These are phyloP conservation scores for Holocentrus rufus DNA, from an alignment of 2,797 vertebrate species.

Conservation along the genomic window DNA sequence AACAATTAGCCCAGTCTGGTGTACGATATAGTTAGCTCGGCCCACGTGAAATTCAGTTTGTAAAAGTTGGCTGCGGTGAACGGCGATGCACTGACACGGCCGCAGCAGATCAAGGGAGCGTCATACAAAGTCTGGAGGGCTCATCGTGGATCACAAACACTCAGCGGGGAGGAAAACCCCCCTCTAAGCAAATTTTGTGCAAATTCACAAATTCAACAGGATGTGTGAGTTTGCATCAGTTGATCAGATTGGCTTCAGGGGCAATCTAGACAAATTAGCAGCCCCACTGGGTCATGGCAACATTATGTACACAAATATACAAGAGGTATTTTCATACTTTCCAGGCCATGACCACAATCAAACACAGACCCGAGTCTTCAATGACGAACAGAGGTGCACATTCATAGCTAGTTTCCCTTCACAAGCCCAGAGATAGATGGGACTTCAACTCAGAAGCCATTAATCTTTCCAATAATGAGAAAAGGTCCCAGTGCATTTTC, in stretches of 20 bases:
- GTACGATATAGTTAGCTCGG: conserved; percentile 1
- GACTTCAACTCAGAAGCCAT: conserved; percentile 54
- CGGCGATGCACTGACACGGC: conserved; percentile 5
- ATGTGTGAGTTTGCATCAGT: conserved; percentile 45
- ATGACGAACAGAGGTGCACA: background rate
- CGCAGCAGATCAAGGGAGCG: background rate
- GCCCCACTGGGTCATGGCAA: conserved; percentile 7
- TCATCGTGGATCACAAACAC: conserved; percentile 24
- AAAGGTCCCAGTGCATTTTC: conserved; percentile 67
- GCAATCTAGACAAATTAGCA: conserved; percentile 32
- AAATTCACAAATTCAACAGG: conserved; percentile 37
- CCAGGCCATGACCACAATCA: conserved; percentile 24
- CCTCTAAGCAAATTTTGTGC: conserved; percentile 36
- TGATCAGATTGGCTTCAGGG: conserved; percentile 13
- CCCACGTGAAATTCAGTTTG: conserved; percentile 2
- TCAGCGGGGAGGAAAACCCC: conserved; percentile 8
- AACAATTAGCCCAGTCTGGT: conserved; percentile 50
- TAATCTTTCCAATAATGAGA: conserved; percentile 71
- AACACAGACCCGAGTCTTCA: conserved; percentile 10
- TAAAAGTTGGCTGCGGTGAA: background rate
- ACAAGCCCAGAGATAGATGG: conserved; percentile 18
- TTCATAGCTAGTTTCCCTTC: conserved; percentile 21
- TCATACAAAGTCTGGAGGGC: background rate
- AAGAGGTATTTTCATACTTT: conserved; percentile 22
- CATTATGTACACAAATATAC: conserved; percentile 32